Conservation (phyloP, 2,797 vertebrate genomes). For the Onychomys arenicola region DNA sequence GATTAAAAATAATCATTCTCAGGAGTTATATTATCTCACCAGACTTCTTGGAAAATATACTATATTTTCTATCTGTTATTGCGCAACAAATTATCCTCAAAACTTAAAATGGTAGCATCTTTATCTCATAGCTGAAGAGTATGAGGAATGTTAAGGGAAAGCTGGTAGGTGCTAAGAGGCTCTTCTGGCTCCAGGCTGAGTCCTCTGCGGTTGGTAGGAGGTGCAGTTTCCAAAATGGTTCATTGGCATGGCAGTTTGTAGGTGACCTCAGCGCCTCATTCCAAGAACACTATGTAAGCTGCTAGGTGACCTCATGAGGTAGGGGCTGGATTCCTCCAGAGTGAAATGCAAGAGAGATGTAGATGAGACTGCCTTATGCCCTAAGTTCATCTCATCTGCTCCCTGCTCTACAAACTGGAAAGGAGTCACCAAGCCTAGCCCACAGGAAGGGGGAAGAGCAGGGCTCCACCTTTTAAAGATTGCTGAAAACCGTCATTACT, state of each 20-base stretch:
- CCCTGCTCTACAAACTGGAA: not conserved
- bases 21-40: not conserved
- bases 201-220: not conserved
- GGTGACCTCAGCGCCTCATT: not conserved
- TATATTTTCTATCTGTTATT: not conserved
- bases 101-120: not conserved
- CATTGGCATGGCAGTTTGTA: not conserved
- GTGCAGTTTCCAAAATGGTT: not conserved
- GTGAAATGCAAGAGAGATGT: not conserved
- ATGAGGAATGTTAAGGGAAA: not conserved
- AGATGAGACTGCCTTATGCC: not conserved
- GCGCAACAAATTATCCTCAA: not conserved
- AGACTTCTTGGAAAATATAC: not conserved
- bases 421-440: not conserved
- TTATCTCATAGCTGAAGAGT: not conserved
- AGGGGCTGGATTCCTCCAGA: not conserved
- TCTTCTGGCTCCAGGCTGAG: not conserved
- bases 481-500: not conserved
- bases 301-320: not conserved
- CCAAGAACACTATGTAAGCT: not conserved
- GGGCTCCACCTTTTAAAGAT: not conserved
- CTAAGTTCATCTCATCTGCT: not conserved
- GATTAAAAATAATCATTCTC: not conserved
- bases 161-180: not conserved
- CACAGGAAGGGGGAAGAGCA: not conserved